Evolutionary conservation across 30 jellyfish, hydroid and myxozoan genomes (phyloP).

Genomic region (Sanderia malayensis): DNA sequence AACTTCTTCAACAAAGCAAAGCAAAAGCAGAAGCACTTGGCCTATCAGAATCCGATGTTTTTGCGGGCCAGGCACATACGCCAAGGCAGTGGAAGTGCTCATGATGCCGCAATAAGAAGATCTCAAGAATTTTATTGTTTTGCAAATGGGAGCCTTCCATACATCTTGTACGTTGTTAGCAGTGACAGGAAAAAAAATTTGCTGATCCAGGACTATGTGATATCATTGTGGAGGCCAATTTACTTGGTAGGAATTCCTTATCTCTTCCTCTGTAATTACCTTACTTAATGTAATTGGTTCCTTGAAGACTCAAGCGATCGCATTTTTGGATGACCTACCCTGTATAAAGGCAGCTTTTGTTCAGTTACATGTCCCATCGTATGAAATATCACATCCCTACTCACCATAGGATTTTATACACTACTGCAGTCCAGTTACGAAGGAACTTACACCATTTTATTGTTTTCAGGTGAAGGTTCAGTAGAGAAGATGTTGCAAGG

Average conservation of each 20-base stretch:
- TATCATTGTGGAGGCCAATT: slow-evolving; percentile 48
- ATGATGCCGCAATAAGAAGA: slow-evolving; percentile 34
- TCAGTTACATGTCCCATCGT: slow-evolving; percentile 24
- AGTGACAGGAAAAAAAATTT: slow-evolving; percentile 49
- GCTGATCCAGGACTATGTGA: slow-evolving; percentile 69
- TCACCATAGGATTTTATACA: slow-evolving; percentile 11
- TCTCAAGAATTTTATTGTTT: slow-evolving; percentile 46
- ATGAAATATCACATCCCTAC: slow-evolving; percentile 11
- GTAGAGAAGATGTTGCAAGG: slow-evolving; percentile 45
- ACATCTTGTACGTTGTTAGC: slow-evolving; percentile 43
- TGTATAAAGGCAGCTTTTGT: too few relatives aligned
- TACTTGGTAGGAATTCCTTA: slow-evolving; percentile 33
- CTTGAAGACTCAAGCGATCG: too few relatives aligned
- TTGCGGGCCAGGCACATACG: slow-evolving; percentile 58
- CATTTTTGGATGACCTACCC: too few relatives aligned
- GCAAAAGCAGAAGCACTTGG: slow-evolving; percentile 54
- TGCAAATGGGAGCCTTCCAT: slow-evolving; percentile 68
- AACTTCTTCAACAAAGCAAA: slow-evolving; percentile 42
- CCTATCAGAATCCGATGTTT: slow-evolving; percentile 39
- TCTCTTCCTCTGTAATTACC: slow-evolving; percentile 3
- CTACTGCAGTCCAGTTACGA: slow-evolving; percentile 23
- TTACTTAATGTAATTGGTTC: too few relatives aligned
- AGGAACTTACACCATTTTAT: slow-evolving; percentile 19
- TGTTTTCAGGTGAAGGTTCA: slow-evolving; percentile 33
- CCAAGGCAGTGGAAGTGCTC: slow-evolving; percentile 60